A percentile compares a stretch with the other conserved stretches of the same genome.
Conservation (phyloP, 1,140 invertebrate genomes). For the Eupristina koningsbergeri region DNA sequence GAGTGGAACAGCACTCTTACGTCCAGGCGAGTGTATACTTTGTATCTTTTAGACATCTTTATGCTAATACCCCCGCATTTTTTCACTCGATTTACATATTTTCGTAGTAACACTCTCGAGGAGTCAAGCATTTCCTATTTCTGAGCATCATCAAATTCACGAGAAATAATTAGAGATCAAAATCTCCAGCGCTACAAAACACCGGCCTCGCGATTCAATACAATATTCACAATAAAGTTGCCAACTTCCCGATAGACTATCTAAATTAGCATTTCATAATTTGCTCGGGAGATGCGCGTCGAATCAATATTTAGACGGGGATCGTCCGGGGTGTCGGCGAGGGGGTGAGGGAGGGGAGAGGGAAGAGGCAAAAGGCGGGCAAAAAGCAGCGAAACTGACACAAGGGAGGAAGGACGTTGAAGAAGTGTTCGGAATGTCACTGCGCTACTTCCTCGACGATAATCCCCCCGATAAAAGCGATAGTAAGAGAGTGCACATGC, state of each 20-base stretch:
- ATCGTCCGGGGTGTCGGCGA: too few relatives aligned
- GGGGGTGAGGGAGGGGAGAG: too few relatives aligned
- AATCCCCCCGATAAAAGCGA: conserved; percentile 23
- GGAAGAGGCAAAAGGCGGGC: too few relatives aligned
- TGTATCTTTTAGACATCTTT: not conserved
- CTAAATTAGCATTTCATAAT: conserved; percentile 23
- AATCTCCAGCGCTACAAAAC: not conserved
- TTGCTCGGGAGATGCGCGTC: not conserved
- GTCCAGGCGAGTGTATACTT: not conserved
- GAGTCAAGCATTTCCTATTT: conserved; percentile 23
- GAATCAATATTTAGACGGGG: not conserved
- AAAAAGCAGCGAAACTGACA: not conserved
- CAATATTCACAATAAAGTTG: not conserved
- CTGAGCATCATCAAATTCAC: not conserved
- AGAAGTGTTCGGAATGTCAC: conserved; percentile 15
- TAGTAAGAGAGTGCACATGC: not conserved
- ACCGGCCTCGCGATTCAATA: not conserved
- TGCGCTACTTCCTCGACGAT: not conserved
- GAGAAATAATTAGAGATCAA: not conserved
- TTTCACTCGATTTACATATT: conserved; percentile 6
- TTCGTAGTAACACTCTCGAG: not conserved
- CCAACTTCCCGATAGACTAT: not conserved
- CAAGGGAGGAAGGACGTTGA: not conserved
- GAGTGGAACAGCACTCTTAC: not conserved
- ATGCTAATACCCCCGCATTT: not conserved